Base-by-base conservation (phyloP, 2,888 invertebrate species). In the Sipunculus nudus region DNA sequence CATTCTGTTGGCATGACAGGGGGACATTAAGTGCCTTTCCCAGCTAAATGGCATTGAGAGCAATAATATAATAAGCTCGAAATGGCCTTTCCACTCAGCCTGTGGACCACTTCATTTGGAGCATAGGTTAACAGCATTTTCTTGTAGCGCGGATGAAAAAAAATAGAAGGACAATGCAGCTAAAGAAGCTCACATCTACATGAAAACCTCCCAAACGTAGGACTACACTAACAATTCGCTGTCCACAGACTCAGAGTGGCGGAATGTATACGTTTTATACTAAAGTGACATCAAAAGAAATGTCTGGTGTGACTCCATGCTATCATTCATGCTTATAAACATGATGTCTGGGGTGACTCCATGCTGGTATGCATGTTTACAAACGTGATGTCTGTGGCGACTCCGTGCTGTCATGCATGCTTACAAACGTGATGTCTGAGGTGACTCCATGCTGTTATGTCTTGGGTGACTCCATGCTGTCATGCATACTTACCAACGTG, bases 261-360 rank as follows among this genome's bases (percentile, higher is more conserved):
- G 41, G 8, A 70, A 60, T 10, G 26, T 53, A 5, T 40, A 16
- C 5, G 68, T 63, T 46, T 72, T 72, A 65, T 47, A 66, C 16
- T 45, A 67, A 31, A 71, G 39, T 4, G 68, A 71, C 40, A 45
- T 71, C 70, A 57, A 72, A 72, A 23, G 71, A 72, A 2, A 70
- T 23, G n/a, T 68, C 52, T 8, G 70, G 64, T 3, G 50, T 41
- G 19, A 49, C 28, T 6, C 28, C 32, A 38, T 53, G 54, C 23
- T 19, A 26, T 35, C 23, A 19, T 31, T 32, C 50, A 35, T 35
- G 50, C 1, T 50, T n/a, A 23, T 38, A 19, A 35, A 35, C n/a
- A n/a, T n/a, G n/a, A n/a, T n/a, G n/a, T n/a, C n/a, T n/a, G n/a
- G n/a, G n/a, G n/a, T n/a, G n/a, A n/a, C n/a, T n/a, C n/a, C n/a